phyloP scores from a whole-genome alignment of 2,888 invertebrate genomes.

The Rhagonycha fulva region DNA sequence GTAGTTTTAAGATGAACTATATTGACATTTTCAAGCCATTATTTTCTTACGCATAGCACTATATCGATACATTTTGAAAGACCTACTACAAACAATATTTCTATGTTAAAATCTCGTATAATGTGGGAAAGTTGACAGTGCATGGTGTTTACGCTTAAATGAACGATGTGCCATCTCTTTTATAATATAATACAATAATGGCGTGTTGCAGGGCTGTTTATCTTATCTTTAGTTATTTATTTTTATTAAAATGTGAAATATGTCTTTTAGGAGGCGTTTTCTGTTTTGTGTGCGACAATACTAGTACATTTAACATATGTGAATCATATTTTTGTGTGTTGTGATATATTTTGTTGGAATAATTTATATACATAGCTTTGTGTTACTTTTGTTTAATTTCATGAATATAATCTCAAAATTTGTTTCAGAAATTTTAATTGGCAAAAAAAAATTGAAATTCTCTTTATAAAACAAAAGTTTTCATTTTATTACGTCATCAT shows the following conservation, averaged over 20 bases:
- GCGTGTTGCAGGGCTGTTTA: slow-evolving; percentile 11
- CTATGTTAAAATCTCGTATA: background rate
- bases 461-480: background rate
- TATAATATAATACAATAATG: slow-evolving; percentile 14
- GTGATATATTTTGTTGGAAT: background rate
- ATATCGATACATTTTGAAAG: background rate
- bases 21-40: too few relatives aligned
- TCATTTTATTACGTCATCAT: slow-evolving; percentile 2
- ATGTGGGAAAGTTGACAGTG: background rate
- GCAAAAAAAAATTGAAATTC: background rate
- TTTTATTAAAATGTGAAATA: slow-evolving; percentile 16
- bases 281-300: slow-evolving; percentile 1
- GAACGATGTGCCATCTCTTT: slow-evolving; percentile 14
- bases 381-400: background rate
- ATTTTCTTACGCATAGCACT: background rate
- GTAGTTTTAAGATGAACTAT: too few relatives aligned
- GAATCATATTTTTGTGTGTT: slow-evolving; percentile 3
- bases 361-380: background rate
- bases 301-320: slow-evolving; percentile 1
- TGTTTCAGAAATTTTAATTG: background rate
- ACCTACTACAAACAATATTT: background rate
- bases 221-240: slow-evolving; percentile 19
- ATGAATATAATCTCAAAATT: background rate
- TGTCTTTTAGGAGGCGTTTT: slow-evolving; percentile 7
- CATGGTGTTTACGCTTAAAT: slow-evolving; percentile 6